A percentile compares a stretch with the other conserved stretches of the same genome.
Evolutionary conservation across 2,888 invertebrate genomes (phyloP).

Genomic region (Melikaiella ostensackeni): DNA sequence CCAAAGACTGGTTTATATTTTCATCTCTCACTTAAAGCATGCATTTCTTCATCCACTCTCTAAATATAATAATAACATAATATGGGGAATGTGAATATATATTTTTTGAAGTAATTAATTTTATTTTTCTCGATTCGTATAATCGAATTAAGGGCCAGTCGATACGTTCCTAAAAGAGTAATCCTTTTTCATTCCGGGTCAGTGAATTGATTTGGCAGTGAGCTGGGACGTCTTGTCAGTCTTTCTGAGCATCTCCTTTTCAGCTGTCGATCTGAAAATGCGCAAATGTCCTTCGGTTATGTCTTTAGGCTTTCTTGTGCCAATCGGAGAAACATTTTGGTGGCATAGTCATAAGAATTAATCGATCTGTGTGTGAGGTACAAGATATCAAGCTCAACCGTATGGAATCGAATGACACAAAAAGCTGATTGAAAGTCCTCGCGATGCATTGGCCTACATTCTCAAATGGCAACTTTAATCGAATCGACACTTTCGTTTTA

Average conservation of each 20-base stretch:
- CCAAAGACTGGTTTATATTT: too few relatives aligned
- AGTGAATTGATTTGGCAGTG: conserved; percentile 13
- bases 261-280: conserved; percentile 7
- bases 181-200: conserved; percentile 10
- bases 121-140: too few relatives aligned
- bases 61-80: too few relatives aligned
- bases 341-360: conserved; percentile 34
- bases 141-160: too few relatives aligned
- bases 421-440: conserved; percentile 33
- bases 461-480: conserved; percentile 34
- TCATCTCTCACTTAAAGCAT: too few relatives aligned
- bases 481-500: conserved; percentile 46
- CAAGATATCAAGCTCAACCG: conserved; percentile 21
- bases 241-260: conserved; percentile 7
- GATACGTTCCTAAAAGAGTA: neutral
- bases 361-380: conserved; percentile 36
- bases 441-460: conserved; percentile 24
- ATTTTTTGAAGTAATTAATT: too few relatives aligned
- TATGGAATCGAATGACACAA: neutral
- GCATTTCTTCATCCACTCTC: too few relatives aligned
- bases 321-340: conserved; percentile 7
- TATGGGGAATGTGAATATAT: too few relatives aligned
- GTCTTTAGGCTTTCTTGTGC: conserved; percentile 10
- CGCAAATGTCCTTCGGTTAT: conserved; percentile 5
- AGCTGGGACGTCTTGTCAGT: neutral